phyloP scores from a whole-genome alignment of 1,140 invertebrate genomes.

The Zaprionus taronus region DNA sequence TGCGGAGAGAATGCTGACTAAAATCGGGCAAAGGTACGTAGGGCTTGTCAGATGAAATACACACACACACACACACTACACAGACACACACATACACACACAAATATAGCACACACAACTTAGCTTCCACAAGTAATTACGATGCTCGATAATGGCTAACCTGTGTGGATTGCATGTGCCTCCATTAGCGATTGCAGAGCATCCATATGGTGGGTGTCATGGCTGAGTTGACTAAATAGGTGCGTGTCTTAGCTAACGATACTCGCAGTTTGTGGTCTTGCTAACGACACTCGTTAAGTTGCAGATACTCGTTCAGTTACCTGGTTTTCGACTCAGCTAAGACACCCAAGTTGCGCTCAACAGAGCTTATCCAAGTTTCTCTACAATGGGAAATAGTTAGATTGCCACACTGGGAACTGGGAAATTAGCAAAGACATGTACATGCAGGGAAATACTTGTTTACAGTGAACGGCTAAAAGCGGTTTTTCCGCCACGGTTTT shows the following conservation, averaged over 20 bases:
- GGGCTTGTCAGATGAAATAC: background rate
- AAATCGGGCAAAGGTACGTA: constrained; percentile 2
- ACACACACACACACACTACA: background rate
- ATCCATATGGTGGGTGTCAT: background rate
- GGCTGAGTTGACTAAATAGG: background rate
- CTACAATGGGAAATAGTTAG: background rate
- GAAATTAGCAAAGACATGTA: background rate
- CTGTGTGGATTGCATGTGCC: background rate
- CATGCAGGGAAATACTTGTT: background rate
- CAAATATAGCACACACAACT: background rate
- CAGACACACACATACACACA: background rate
- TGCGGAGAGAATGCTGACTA: background rate
- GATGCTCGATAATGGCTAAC: background rate
- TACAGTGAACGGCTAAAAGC: too few species aligned
- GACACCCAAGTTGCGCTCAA: background rate
- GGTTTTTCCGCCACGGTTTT: too few species aligned
- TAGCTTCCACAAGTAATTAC: background rate
- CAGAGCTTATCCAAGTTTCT: background rate
- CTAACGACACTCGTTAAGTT: background rate
- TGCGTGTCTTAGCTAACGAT: background rate
- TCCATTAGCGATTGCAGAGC: background rate
- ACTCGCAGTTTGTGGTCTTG: background rate
- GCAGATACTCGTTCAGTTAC: background rate
- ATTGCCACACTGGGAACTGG: background rate
- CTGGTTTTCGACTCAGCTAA: background rate